A percentile compares a stretch with the other conserved stretches of the same genome.
Evolutionary conservation across 2,113 vertebrate genomes (phyloP).

Genomic region (Semicossyphus pulcher): DNA sequence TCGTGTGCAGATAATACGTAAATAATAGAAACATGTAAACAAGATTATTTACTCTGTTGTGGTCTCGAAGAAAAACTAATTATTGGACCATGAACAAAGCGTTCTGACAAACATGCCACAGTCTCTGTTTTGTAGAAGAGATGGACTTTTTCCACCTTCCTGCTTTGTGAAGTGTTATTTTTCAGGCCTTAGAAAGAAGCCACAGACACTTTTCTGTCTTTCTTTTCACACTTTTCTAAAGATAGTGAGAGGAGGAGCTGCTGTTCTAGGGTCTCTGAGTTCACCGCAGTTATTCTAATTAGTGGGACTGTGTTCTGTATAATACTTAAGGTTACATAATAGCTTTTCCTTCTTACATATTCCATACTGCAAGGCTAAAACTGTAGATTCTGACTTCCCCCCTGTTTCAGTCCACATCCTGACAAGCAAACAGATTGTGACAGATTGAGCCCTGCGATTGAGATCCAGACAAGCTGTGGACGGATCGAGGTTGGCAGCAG

Average conservation of each 20-base stretch:
- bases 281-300: constrained; percentile 18
- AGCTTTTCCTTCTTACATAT: neutral
- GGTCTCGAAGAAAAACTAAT: no score
- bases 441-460: constrained; percentile 17
- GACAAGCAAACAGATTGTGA: constrained; percentile 48
- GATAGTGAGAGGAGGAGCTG: constrained; percentile 41
- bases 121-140: neutral
- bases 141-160: neutral
- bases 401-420: constrained; percentile 4
- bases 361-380: neutral
- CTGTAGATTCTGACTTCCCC: neutral
- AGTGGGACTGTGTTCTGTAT: neutral
- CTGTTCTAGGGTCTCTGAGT: constrained; percentile 12
- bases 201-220: constrained; percentile 29
- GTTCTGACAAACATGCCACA: neutral
- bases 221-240: constrained; percentile 42
- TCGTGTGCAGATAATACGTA: neutral
- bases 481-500: constrained; percentile 2
- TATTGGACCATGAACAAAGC: no score
- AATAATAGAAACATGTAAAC: neutral
- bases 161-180: constrained; percentile 1
- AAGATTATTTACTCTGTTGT: neutral
- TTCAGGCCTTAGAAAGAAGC: constrained; percentile 34
- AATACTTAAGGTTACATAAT: neutral
- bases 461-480: constrained; percentile 21